Base-by-base conservation (phyloP, 1,140 invertebrate genomes). In the Cylas formicarius region DNA sequence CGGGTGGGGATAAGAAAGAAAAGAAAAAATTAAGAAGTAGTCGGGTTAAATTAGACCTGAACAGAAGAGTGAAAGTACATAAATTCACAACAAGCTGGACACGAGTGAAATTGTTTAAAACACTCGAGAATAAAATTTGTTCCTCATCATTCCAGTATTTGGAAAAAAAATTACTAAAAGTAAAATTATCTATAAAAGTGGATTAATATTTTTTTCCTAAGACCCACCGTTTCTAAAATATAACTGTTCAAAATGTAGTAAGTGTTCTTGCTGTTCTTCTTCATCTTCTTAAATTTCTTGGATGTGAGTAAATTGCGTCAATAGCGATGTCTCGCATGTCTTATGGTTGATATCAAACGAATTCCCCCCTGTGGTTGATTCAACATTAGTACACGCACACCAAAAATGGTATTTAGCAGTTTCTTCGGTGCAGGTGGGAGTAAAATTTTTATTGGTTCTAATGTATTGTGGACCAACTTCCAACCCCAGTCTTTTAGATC, bases 351-450 rank as follows among this genome's bases (percentile, higher is more conserved):
- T 10, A 17, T 41, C 38, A 31, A 31, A 41, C 5, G 33, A 16
- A 18, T 24, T 37, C 35, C 26, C 3, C 8, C 23, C 20, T 37
- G 35, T 37, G 18, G 5, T 17, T 37, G 35, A 37, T 37, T 37
- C 35, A 37, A 43, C 17, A 43, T 34, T 33, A 2, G 28, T 34
- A 21, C 40, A 43, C 2, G n/a, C n/a, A n/a, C n/a, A n/a, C n/a
- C 34, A 27, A 48, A 48, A 48, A 37, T 48, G 38, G 22, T 43
- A 48, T 56, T 53, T 10, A 51, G 49, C 8, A 47, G 52, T 47
- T 57, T 57, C 49, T 57, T 52, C 24, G 47, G 52, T 8, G 55
- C 57, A 49, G 57, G 52, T 35, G 45, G 49, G 20, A 54, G 53
- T 56, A 56, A 52, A 50, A 48, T 55, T 28, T 46, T 22, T 46